These are phyloP conservation scores for Forficula auricularia DNA, from an alignment of 1,140 invertebrate genomes.

Conservation along the genomic window DNA sequence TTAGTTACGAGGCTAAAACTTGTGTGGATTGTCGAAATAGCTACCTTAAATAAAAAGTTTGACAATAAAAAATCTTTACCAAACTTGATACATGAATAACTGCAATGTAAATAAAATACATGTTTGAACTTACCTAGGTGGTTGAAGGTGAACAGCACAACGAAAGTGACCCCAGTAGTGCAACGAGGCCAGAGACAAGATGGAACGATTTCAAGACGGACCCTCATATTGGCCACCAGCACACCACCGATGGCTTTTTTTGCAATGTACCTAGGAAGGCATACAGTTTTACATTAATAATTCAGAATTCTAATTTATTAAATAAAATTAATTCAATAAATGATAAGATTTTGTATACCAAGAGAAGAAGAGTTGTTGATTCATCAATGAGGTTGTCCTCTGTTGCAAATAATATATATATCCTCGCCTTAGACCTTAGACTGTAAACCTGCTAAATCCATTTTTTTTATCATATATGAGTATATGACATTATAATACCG, in stretches of 20 bases:
- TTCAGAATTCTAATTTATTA: not conserved
- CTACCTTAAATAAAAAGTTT: too few relatives aligned
- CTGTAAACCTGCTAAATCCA: not conserved
- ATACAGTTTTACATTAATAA: not conserved
- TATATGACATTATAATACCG: too few relatives aligned
- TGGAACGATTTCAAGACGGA: slow-evolving; percentile 16
- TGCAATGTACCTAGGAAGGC: slow-evolving; percentile 40
- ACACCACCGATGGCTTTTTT: slow-evolving; percentile 41
- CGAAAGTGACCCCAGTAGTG: too few relatives aligned
- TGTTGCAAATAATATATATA: not conserved
- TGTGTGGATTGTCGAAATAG: too few relatives aligned
- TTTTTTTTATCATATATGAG: too few relatives aligned
- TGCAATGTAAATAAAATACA: too few relatives aligned
- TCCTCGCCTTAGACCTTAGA: not conserved
- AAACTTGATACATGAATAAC: too few relatives aligned
- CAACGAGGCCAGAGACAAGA: not conserved
- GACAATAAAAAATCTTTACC: too few relatives aligned
- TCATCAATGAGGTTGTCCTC: not conserved
- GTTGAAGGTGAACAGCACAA: too few relatives aligned
- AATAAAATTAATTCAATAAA: not conserved
- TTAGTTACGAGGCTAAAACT: too few relatives aligned
- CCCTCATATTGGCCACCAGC: slow-evolving; percentile 27
- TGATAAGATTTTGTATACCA: not conserved
- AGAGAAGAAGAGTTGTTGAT: too few relatives aligned
- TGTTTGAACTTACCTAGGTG: too few relatives aligned